Percentiles rank a stretch among this genome's conserved stretches.
Conservation (phyloP, 2,888 invertebrate genomes). For the Mechanitis messenoides region DNA sequence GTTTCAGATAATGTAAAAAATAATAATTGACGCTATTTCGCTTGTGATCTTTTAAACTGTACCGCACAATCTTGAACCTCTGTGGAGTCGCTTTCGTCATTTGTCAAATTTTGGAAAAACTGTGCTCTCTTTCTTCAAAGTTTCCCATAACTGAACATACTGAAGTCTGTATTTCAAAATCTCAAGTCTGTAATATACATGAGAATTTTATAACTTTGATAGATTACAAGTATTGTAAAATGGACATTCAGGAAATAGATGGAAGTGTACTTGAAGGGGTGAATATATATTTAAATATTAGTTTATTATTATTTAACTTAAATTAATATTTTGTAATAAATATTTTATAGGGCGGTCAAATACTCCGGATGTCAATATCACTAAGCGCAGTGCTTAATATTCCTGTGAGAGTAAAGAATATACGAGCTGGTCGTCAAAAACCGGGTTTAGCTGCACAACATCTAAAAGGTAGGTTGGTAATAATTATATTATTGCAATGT, state of each 20-base stretch:
- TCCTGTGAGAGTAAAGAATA: slow-evolving; percentile 85
- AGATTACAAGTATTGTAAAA: slow-evolving; percentile 20
- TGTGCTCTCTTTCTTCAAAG: too few relatives aligned
- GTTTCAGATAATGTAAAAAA: too few relatives aligned
- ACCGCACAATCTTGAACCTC: too few relatives aligned
- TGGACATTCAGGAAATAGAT: slow-evolving; percentile 79
- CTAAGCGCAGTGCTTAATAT: slow-evolving; percentile 85
- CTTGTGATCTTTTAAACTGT: too few relatives aligned
- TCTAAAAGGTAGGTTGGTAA: slow-evolving; percentile 78
- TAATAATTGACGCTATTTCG: too few relatives aligned
- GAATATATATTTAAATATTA: slow-evolving; percentile 33
- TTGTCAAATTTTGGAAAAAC: too few relatives aligned
- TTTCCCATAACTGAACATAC: too few relatives aligned
- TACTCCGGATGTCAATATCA: slow-evolving; percentile 86
- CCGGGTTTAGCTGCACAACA: slow-evolving; percentile 91
- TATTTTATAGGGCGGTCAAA: slow-evolving; percentile 88
- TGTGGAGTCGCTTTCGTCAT: too few relatives aligned
- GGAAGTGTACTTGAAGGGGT: slow-evolving; percentile 89
- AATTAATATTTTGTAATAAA: not conserved
- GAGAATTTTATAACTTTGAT: not conserved
- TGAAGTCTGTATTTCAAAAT: not conserved
- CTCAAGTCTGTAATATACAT: not conserved
- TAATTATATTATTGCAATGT: too few relatives aligned
- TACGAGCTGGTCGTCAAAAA: slow-evolving; percentile 86
- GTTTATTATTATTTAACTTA: not conserved